Conservation (phyloP, 2,888 invertebrate genomes). For the Drosophila tanythrix region DNA sequence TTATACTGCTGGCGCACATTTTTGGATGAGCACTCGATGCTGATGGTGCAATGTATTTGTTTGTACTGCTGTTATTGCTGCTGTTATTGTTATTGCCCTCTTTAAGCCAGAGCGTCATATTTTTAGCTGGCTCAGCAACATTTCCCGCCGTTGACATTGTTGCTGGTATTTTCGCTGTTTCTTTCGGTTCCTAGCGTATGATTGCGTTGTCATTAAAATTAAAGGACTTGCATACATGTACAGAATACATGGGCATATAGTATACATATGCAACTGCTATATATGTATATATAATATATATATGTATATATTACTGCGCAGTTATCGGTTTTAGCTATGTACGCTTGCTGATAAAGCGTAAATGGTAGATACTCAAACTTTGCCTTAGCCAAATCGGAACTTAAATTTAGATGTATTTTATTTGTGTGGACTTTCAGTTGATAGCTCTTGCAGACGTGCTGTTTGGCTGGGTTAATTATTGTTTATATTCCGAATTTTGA, state of each 20-base stretch:
- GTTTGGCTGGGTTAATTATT: not conserved
- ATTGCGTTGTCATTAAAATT: slow-evolving; percentile 24
- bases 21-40: slow-evolving; percentile 29
- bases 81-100: slow-evolving; percentile 26
- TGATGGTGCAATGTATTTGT: slow-evolving; percentile 45
- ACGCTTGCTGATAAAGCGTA: slow-evolving; percentile 34
- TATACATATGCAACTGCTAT: slow-evolving; percentile 7
- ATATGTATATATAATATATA: slow-evolving; percentile 3
- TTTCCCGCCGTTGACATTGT: slow-evolving; percentile 54
- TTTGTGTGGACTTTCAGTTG: slow-evolving; percentile 1
- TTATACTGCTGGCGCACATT: slow-evolving; percentile 39
- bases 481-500: slow-evolving; percentile 35
- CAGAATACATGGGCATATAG: slow-evolving; percentile 15
- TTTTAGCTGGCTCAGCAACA: slow-evolving; percentile 53
- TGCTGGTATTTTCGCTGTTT: slow-evolving; percentile 9
- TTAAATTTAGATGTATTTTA: slow-evolving; percentile 4
- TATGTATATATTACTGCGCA: slow-evolving; percentile 44
- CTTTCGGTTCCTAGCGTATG: slow-evolving; percentile 14
- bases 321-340: slow-evolving; percentile 26
- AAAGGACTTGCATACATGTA: slow-evolving; percentile 28
- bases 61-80: slow-evolving; percentile 24
- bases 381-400: slow-evolving; percentile 1
- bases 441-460: not conserved
- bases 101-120: slow-evolving; percentile 47
- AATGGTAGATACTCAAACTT: slow-evolving; percentile 29